Base-by-base conservation (phyloP, 2,888 invertebrate genomes). In the Nymphalis urticae region DNA sequence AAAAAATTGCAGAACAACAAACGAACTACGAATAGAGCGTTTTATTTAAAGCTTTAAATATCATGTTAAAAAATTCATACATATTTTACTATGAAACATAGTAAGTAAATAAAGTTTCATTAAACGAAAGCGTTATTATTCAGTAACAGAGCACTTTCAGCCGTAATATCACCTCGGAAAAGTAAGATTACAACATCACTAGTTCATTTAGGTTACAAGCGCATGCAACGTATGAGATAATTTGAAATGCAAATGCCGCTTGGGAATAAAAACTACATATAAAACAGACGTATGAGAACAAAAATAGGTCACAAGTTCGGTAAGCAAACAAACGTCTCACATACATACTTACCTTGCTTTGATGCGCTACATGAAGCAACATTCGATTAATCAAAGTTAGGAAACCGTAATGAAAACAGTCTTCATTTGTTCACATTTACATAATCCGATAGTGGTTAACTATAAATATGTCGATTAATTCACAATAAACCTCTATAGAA, bases 321-420 rank as follows among this genome's bases (percentile, higher is more conserved):
- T 68, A 64, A 69, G 66, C 63, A 66, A 69, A 70, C 70, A 74
- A 71, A 71, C 64, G 65, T 66, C 59, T 64, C 58, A 58, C 63
- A 69, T 71, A 48, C 42, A 62, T 17, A 72, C 71, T 70, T 68
- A 78, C 80, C 79, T 66, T 50, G 50, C 72, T 80, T 77, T 81
- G 80, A 82, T 80, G 78, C 75, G 75, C 76, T 72, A 51, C 74
- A 77, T 84, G 79, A 79, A 72, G 82, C 78, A 79, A 83, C 77
- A 69, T 73, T 71, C 54, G 60, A 60, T 72, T 62, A 68, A 66
- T 59, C 64, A 56, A 59, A 32, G 51, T 56, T 59, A 60, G 64
- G 51, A 56, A 51, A 68, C 54, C 62, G 48, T 62, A 67, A 63
- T 68, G 59, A 47, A 63, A 68, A 62, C 58, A 48, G 59, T 27